phyloP scores from a whole-genome alignment of 1,140 invertebrate species.

The Goniozus legneri region DNA sequence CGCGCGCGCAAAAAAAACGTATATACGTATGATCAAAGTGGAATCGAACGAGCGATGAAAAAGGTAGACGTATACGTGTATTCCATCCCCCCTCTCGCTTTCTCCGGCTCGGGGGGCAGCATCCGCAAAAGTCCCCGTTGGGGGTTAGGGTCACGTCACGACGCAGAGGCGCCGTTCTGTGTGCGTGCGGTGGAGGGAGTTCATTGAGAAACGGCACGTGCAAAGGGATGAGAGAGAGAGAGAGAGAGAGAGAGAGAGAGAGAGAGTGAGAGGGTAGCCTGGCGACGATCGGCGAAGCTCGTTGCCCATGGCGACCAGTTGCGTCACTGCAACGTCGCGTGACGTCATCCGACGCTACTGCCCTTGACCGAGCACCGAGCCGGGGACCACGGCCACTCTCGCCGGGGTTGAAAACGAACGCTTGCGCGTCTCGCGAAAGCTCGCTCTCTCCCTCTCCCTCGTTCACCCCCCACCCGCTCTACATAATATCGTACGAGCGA shows the following conservation, averaged over 20 bases:
- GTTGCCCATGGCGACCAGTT: conserved; percentile 42
- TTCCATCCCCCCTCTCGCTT: too few relatives aligned
- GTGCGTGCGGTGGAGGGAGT: conserved; percentile 14
- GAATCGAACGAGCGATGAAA: too few relatives aligned
- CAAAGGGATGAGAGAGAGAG: conserved; percentile 18
- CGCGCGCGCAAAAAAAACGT: too few relatives aligned
- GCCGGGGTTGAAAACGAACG: too few relatives aligned
- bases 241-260: conserved; percentile 6
- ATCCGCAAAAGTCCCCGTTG: conserved; percentile 22
- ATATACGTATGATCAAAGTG: too few relatives aligned
- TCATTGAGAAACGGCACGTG: conserved; percentile 42
- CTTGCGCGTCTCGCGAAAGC: too few relatives aligned
- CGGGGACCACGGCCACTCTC: too few relatives aligned
- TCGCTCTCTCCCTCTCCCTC: neutral
- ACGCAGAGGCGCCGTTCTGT: conserved; percentile 14
- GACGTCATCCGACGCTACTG: conserved; percentile 41
- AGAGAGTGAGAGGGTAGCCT: conserved; percentile 31
- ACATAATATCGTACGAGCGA: too few relatives aligned
- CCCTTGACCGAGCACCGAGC: conserved; percentile 31
- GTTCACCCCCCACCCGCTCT: too few relatives aligned
- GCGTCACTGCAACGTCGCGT: conserved; percentile 39
- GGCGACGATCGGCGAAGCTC: conserved; percentile 29
- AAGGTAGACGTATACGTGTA: too few relatives aligned
- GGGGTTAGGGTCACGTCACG: conserved; percentile 31
- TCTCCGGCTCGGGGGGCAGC: too few relatives aligned